These are phyloP conservation scores for Merops nubicus DNA, from an alignment of 2,113 vertebrate genomes.

Conservation along the genomic window DNA sequence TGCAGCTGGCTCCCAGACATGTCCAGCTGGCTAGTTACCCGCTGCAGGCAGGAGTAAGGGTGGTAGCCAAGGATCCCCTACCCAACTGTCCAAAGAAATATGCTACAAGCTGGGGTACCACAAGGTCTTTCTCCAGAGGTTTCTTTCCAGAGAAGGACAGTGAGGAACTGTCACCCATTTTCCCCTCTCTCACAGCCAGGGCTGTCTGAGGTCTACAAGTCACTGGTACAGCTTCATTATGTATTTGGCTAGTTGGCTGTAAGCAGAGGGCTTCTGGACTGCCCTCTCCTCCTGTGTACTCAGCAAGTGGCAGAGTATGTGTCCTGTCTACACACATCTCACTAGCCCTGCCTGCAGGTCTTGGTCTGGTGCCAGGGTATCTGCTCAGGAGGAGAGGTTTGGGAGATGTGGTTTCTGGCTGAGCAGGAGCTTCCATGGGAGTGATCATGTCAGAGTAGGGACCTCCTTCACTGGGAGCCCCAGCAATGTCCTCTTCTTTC, in stretches of 20 bases:
- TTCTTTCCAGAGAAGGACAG: neutral
- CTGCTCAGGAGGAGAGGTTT: neutral
- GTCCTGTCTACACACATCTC: neutral
- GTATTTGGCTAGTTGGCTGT: neutral
- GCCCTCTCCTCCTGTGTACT: neutral
- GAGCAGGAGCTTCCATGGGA: neutral
- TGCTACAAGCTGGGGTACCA: neutral
- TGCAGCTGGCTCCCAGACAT: neutral
- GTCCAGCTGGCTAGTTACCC: neutral
- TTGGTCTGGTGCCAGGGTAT: accelerated
- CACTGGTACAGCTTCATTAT: neutral
- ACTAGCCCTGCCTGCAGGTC: neutral
- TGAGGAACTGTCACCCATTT: neutral
- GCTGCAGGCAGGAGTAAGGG: neutral
- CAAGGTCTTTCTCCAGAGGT: neutral
- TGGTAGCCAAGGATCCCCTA: neutral
- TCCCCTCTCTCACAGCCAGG: accelerated
- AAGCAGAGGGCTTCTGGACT: neutral
- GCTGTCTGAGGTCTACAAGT: neutral
- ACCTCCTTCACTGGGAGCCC: neutral
- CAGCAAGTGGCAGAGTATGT: neutral
- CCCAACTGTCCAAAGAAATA: neutral
- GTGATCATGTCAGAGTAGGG: neutral
- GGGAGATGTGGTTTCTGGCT: neutral
- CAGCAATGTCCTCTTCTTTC: neutral